Conservation (phyloP, 2,888 invertebrate species). For the Halocaridina rubra region DNA sequence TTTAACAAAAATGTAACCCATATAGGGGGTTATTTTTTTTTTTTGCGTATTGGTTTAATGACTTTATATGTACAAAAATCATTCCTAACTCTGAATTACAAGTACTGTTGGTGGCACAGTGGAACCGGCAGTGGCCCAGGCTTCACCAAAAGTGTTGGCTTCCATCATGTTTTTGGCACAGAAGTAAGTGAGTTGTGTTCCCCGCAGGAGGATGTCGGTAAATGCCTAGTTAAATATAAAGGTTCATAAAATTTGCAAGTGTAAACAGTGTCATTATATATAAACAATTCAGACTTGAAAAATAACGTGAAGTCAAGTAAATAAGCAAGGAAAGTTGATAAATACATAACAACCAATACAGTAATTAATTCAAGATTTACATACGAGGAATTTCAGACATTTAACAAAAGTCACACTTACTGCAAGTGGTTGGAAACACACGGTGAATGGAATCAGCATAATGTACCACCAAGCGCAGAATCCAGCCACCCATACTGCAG, state of each 20-base stretch:
- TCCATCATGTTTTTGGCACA: slow-evolving; percentile 78
- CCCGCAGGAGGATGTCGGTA: slow-evolving; percentile 76
- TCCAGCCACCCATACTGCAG: slow-evolving; percentile 77
- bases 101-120: slow-evolving; percentile 46
- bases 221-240: slow-evolving; percentile 72
- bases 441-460: slow-evolving; percentile 76
- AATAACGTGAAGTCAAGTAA: too few species aligned
- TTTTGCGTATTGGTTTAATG: too few species aligned
- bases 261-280: too few species aligned
- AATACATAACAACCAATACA: too few species aligned
- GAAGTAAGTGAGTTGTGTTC: slow-evolving; percentile 78
- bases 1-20: too few species aligned
- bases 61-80: too few species aligned
- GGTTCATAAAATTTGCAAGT: neutral
- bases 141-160: slow-evolving; percentile 54
- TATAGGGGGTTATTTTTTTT: too few species aligned
- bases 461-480: slow-evolving; percentile 79
- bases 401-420: too few species aligned
- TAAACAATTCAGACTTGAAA: too few species aligned
- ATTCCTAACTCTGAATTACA: slow-evolving; percentile 1
- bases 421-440: slow-evolving; percentile 77
- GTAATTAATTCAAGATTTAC: too few species aligned
- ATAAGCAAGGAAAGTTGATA: too few species aligned
- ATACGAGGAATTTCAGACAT: too few species aligned
- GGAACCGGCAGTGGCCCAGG: slow-evolving; percentile 21